Conservation (phyloP, 2,113 vertebrate species). For the Boleophthalmus pectinirostris region DNA sequence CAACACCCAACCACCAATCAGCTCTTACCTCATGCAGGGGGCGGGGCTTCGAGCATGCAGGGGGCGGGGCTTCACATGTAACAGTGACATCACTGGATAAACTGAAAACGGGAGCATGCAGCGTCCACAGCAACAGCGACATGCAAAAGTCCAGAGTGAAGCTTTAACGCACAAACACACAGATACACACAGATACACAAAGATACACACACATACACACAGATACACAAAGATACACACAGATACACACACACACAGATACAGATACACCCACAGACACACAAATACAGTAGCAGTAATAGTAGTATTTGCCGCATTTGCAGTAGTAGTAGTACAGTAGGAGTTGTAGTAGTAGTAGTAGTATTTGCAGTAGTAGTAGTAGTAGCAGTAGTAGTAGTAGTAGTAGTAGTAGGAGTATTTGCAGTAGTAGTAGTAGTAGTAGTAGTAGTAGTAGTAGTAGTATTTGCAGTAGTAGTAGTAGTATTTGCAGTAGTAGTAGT, state of each 20-base stretch:
- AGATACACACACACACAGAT: too few species aligned
- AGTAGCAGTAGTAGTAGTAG: not conserved
- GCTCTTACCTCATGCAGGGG: not conserved
- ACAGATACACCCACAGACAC: too few species aligned
- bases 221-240: too few species aligned
- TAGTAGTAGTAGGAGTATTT: not conserved
- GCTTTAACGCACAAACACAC: not conserved
- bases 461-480: not conserved
- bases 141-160: not conserved
- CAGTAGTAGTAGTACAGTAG: not conserved
- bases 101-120: conserved; percentile 1
- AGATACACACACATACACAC: too few species aligned
- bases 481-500: not conserved
- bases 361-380: not conserved
- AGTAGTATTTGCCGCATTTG: too few species aligned
- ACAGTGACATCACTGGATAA: not conserved
- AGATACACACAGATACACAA: too few species aligned
- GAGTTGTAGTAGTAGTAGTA: not conserved
- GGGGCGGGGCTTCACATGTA: conserved; percentile 2
- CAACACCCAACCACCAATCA: not conserved
- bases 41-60: not conserved
- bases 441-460: not conserved
- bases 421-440: not conserved
- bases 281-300: too few species aligned
- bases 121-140: not conserved